Conservation (phyloP, 2,797 vertebrate species). For the Halcyon chelicuti region DNA sequence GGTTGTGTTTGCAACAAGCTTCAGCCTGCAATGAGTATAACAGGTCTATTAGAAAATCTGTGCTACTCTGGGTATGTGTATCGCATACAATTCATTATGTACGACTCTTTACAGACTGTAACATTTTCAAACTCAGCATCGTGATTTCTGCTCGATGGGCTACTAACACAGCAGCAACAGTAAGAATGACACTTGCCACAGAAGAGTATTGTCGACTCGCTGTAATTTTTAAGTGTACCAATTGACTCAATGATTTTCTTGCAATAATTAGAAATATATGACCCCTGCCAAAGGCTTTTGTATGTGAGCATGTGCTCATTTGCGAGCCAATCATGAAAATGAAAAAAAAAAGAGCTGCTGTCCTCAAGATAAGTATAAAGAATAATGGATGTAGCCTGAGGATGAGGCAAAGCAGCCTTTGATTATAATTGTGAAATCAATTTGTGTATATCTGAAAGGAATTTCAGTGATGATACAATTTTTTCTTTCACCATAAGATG, state of each 20-base stretch:
- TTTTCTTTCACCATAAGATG: neutral
- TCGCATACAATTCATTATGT: neutral
- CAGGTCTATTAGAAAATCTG: neutral
- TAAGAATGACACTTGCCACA: neutral
- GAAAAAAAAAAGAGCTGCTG: neutral
- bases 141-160: neutral
- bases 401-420: neutral
- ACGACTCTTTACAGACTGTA: neutral
- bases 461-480: neutral
- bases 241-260: neutral
- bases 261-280: neutral
- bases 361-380: neutral
- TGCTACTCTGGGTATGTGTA: neutral
- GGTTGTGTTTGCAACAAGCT: neutral
- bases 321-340: neutral
- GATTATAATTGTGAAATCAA: neutral
- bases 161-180: neutral
- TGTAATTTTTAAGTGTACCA: neutral
- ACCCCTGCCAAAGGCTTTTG: neutral
- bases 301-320: neutral
- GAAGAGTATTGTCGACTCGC: neutral
- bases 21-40: neutral
- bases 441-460: neutral
- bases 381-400: neutral
- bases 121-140: neutral